Percentiles rank a stretch among this genome's conserved stretches.
Evolutionary conservation across 2,888 invertebrate species (phyloP).

Genomic region (Andrena bucephala): DNA sequence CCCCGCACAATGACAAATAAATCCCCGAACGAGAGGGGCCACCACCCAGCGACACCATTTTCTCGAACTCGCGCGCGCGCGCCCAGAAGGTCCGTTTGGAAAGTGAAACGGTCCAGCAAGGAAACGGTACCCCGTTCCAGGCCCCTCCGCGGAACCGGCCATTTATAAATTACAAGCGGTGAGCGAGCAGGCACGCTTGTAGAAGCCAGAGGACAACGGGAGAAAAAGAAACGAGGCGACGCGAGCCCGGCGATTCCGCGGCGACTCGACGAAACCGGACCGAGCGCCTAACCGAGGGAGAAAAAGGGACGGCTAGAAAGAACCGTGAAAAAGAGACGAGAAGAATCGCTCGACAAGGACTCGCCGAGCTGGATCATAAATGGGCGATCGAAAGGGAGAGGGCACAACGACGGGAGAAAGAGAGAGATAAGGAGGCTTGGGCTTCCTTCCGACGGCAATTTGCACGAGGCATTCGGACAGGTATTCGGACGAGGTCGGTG

Average conservation of each 20-base stretch:
- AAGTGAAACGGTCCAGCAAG: conserved; percentile 78
- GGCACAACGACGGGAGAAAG: conserved; percentile 46
- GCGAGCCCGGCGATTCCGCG: conserved; percentile 42
- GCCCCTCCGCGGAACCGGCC: conserved; percentile 40
- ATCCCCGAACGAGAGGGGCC: conserved; percentile 34
- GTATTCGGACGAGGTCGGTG: conserved; percentile 51
- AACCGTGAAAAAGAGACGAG: conserved; percentile 10
- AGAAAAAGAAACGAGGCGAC: conserved; percentile 50
- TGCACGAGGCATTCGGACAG: conserved; percentile 51
- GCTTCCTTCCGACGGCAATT: conserved; percentile 48
- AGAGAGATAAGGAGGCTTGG: conserved; percentile 14
- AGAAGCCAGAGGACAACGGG: conserved; percentile 65
- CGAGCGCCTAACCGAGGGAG: conserved; percentile 42
- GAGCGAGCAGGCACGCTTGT: conserved; percentile 62
- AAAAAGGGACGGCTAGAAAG: conserved; percentile 24
- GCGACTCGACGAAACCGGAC: conserved; percentile 71
- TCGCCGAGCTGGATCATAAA: conserved; percentile 60
- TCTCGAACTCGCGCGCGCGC: conserved; percentile 1
- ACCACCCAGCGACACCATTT: neutral
- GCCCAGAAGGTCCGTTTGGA: conserved; percentile 54
- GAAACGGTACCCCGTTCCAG: conserved; percentile 70
- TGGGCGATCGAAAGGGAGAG: conserved; percentile 63
- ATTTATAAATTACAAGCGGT: conserved; percentile 74
- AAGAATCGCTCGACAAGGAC: conserved; percentile 54
- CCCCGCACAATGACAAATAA: conserved; percentile 58